Evolutionary conservation across 2,888 invertebrate genomes (phyloP), one percentile per base, ranked within the genome.

Genomic region (Heliothis peltigera): DNA sequence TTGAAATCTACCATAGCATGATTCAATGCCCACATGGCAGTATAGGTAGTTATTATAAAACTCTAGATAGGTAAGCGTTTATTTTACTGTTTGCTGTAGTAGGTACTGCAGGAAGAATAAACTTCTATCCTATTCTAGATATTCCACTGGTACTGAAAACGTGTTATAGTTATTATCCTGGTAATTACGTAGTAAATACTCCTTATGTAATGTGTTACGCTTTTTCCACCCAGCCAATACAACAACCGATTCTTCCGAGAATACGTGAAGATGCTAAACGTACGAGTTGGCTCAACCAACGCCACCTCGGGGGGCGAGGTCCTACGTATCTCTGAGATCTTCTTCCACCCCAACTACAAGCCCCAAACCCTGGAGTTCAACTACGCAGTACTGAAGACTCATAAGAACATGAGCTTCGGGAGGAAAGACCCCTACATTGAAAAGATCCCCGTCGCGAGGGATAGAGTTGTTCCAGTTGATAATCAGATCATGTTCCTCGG

Each of bases 341-440:
- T 87, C 84, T 95, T 94, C 87, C 94, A 95, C 21, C 94, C 94
- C 1, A 94, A 94, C 86, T 95, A 95, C 82, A 93, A 93, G 70
- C 93, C 94, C 0, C 82, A 86, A 10, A 92, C 88, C 0, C 65
- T 95, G 60, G 91, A 91, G 54, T 94, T 92, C 81, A 94, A 95
- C 83, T 87, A 90, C 44, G 94, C 93, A 0, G 84, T 93, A 0
- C 57, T 94, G 12, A 88, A 85, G 57, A 79, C 93, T 0, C 86
- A 91, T 56, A 91, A 88, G 80, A 93, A 92, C 70, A 75, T 94
- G 63, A 86, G 85, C 0, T 84, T 87, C 0, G 84, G 82, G 0
- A 81, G 43, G 44, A 57, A 53, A 1, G 81, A 86, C 0, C 39
- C 58, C 0, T 68, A 61, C 0, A 79, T 87, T 0, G 81, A 84